Percentiles rank a stretch among this genome's conserved stretches.
phyloP scores from a whole-genome alignment of 2,797 vertebrate species.

The Clamator glandarius region DNA sequence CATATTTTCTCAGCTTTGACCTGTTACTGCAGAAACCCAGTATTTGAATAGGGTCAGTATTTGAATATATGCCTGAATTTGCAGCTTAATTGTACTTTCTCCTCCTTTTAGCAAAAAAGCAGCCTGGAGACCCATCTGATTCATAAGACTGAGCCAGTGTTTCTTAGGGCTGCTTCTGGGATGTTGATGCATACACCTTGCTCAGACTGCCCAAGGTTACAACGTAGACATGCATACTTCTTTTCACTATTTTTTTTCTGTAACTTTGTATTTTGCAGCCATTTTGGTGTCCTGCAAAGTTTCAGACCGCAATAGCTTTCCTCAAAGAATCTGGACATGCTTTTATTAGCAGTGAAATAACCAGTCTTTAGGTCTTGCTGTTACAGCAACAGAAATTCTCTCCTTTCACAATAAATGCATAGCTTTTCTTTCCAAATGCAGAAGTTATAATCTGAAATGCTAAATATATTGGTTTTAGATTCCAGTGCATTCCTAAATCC shows the following conservation, averaged over 20 bases:
- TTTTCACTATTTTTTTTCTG: neutral
- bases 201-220: neutral
- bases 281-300: neutral
- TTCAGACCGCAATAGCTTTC: neutral
- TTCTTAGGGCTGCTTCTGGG: neutral
- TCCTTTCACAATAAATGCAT: neutral
- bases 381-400: neutral
- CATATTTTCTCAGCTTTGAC: neutral
- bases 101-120: neutral
- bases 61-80: neutral
- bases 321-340: neutral
- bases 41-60: neutral
- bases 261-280: neutral
- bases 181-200: neutral
- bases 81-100: neutral
- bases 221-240: neutral
- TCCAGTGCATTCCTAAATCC: neutral
- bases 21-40: neutral
- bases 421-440: neutral
- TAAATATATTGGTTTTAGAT: constrained; percentile 12
- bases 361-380: neutral
- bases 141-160: neutral
- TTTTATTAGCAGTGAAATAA: neutral
- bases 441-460: neutral
- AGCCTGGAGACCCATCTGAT: neutral